A percentile compares a stretch with the other conserved stretches of the same genome.
Conservation (phyloP, 2,113 vertebrate genomes). For the Toxotes jaculatrix region DNA sequence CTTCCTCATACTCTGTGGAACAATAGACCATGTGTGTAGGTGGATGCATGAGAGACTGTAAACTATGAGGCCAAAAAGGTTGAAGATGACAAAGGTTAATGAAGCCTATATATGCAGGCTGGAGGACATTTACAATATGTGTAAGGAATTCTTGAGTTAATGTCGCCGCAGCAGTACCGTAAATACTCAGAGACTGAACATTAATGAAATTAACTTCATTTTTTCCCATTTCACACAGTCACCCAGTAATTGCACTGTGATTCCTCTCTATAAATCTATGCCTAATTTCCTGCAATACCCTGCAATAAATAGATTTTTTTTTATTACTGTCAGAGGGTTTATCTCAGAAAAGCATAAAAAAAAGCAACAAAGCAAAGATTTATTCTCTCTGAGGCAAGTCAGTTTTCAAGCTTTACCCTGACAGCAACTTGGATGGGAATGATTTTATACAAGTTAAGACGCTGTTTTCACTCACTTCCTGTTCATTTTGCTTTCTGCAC, state of each 20-base stretch:
- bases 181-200: constrained; percentile 66
- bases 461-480: neutral
- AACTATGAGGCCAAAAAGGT: constrained; percentile 75
- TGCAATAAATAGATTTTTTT: constrained; percentile 39
- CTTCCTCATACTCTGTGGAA: neutral
- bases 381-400: constrained; percentile 24
- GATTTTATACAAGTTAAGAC: constrained; percentile 32
- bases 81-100: constrained; percentile 83
- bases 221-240: constrained; percentile 64
- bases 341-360: constrained; percentile 17
- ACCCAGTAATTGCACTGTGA: constrained; percentile 55
- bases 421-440: constrained; percentile 10
- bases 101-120: constrained; percentile 66
- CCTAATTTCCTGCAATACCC: constrained; percentile 33
- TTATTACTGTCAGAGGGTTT: constrained; percentile 33
- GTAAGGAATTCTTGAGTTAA: constrained; percentile 65
- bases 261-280: constrained; percentile 55
- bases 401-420: neutral
- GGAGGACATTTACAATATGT: constrained; percentile 60
- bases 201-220: constrained; percentile 76
- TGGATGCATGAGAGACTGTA: neutral
- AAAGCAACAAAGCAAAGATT: constrained; percentile 40
- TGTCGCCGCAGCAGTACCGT: constrained; percentile 31
- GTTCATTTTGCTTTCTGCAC: neutral
- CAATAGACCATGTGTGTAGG: constrained; percentile 2